phyloP scores from a whole-genome alignment of 2,888 invertebrate genomes.

The Cryptosula pallasiana region DNA sequence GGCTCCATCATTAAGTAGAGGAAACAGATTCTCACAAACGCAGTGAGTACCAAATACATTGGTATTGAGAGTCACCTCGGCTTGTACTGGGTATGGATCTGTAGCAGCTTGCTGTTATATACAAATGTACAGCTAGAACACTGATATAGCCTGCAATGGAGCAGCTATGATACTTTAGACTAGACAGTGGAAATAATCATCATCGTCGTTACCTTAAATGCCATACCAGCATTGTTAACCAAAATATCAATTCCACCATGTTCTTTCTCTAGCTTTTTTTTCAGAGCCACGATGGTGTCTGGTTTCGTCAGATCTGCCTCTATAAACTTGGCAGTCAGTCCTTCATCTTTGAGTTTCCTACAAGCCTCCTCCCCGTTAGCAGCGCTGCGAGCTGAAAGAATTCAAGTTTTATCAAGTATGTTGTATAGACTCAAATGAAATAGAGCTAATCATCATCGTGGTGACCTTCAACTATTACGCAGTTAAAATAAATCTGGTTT shows the following conservation, averaged over 20 bases:
- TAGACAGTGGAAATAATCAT: no score
- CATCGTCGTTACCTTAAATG: conserved; percentile 39
- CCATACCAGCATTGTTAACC: conserved; percentile 48
- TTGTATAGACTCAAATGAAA: no score
- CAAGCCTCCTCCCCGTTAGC: conserved; percentile 3
- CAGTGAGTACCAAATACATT: conserved; percentile 67
- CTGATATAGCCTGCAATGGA: no score
- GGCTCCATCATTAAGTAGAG: conserved; percentile 65
- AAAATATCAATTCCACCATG: conserved; percentile 45
- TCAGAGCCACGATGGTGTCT: conserved; percentile 27
- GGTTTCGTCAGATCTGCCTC: conserved; percentile 20
- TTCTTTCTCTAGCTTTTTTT: conserved; percentile 31
- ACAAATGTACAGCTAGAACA: no score
- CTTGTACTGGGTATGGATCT: conserved; percentile 65
- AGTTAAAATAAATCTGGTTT: no score
- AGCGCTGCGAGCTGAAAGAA: conserved; percentile 3
- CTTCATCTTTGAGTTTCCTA: not conserved
- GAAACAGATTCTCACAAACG: conserved; percentile 67
- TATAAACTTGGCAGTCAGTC: not conserved
- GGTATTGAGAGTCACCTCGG: conserved; percentile 64
- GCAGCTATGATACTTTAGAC: no score
- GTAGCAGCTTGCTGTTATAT: conserved; percentile 47
- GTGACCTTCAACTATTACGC: no score
- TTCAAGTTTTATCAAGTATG: no score
- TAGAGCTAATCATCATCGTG: no score